A percentile compares a stretch with the other conserved stretches of the same genome.
Evolutionary conservation across 2,113 vertebrate genomes (phyloP).

Genomic region (Isichthys henryi): DNA sequence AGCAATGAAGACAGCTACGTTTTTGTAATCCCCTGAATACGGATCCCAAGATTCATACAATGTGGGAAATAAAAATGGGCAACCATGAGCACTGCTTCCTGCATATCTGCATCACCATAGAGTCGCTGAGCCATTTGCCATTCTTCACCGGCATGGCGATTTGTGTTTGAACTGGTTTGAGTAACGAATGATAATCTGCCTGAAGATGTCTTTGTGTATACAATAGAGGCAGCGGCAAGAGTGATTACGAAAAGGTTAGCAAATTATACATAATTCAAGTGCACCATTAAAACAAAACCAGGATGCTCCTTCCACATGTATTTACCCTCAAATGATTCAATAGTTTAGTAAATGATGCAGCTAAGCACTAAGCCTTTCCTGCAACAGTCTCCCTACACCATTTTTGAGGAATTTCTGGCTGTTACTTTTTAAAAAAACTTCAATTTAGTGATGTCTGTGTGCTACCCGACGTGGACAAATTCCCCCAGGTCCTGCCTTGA

Average conservation of each 20-base stretch:
- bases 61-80: constrained; percentile 40
- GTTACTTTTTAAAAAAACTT: background rate
- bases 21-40: constrained; percentile 25
- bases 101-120: background rate
- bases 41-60: constrained; percentile 24
- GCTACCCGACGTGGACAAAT: background rate
- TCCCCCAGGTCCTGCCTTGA: background rate
- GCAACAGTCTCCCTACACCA: background rate
- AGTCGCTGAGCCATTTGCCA: background rate
- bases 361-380: background rate
- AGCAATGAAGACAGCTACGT: constrained; percentile 36
- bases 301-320: background rate
- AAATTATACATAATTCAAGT: background rate
- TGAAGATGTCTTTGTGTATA: background rate
- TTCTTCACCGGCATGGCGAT: background rate
- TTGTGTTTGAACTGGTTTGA: background rate
- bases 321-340: background rate
- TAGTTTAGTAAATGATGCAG: background rate
- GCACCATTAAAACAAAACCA: background rate
- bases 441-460: background rate
- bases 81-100: background rate
- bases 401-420: background rate
- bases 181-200: background rate
- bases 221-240: background rate
- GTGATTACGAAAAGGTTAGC: background rate